Evolutionary conservation across 2,113 vertebrate species (phyloP), one percentile per base, ranked within the genome.

Genomic region (Donacobius atricapilla): DNA sequence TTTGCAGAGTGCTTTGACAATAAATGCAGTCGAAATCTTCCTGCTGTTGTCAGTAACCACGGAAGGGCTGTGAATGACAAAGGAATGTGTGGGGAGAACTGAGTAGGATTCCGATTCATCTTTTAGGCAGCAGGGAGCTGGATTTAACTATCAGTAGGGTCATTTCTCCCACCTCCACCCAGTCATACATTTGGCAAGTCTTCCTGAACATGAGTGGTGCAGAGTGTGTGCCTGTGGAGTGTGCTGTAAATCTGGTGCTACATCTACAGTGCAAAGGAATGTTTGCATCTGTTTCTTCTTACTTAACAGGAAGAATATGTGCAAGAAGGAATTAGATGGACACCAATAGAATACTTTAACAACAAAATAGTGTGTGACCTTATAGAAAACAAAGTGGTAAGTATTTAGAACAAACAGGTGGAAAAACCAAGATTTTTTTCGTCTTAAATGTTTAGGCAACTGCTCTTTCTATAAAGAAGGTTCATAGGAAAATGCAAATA

Each of bases 291-390:
- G 30, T 31, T 76, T 58, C 50, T 89, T 94, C 96, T 56, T 93
- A 9, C 76, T 71, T 87, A 89, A 51, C 71, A 99, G 99, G 99
- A 99, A 94, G 99, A 99, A 90, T 99, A 99, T 3, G 98, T 99
- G 64, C 99, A 99, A 91, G 99, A 99, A 95, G 99, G 99, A 85
- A 99, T 99, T 78, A 98, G 98, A 64, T 99, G 99, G 99, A 99
- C 98, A 9, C 98, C 98, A 28, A 99, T 99, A 45, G 99, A 99
- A 5, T 99, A 99, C 93, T 99, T 99, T 64, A 99, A 99, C 97
- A 99, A 99, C 96, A 99, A 99, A 97, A 98, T 99, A 15, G 99
- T 99, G 50, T 99, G 99, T 68, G 99, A 99, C 92, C 99, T 99
- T 92, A 99, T 99, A 83, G 99, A 99, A 94, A 99, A 98, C 98